These are phyloP conservation scores for Hyperoplus immaculatus DNA, from an alignment of 2,797 vertebrate genomes.

Conservation along the genomic window DNA sequence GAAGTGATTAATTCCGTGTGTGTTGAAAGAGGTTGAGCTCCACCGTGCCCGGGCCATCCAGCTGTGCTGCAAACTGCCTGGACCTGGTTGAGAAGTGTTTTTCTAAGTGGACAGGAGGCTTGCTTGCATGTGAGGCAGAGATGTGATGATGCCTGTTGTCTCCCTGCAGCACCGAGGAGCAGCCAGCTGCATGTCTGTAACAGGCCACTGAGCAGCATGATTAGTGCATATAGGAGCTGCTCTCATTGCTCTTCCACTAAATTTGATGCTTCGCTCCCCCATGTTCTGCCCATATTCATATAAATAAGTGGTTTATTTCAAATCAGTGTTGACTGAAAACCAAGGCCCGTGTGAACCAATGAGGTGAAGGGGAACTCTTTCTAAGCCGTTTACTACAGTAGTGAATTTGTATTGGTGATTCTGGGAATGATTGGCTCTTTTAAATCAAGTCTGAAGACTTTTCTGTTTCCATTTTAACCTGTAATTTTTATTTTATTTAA, in stretches of 20 bases:
- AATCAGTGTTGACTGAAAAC: constrained; percentile 33
- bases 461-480: too few relatives aligned
- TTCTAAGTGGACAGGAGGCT: constrained; percentile 29
- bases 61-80: constrained; percentile 61
- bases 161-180: constrained; percentile 64
- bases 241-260: constrained; percentile 61
- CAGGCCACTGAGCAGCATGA: constrained; percentile 73
- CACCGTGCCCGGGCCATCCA: constrained; percentile 27
- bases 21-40: constrained; percentile 41
- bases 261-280: constrained; percentile 50
- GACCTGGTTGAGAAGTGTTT: constrained; percentile 23
- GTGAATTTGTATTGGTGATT: too few relatives aligned
- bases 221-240: constrained; percentile 44
- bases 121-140: constrained; percentile 51
- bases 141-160: constrained; percentile 34
- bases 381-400: not conserved
- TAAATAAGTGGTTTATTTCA: constrained; percentile 36
- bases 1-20: constrained; percentile 56
- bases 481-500: too few relatives aligned
- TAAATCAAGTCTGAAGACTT: too few relatives aligned
- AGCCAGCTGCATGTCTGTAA: constrained; percentile 61
- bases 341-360: constrained; percentile 21
- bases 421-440: too few relatives aligned
- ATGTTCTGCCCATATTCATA: constrained; percentile 29
- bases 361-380: constrained; percentile 11